Conservation (phyloP, 2,113 vertebrate species). For the Misgurnus anguillicaudatus region DNA sequence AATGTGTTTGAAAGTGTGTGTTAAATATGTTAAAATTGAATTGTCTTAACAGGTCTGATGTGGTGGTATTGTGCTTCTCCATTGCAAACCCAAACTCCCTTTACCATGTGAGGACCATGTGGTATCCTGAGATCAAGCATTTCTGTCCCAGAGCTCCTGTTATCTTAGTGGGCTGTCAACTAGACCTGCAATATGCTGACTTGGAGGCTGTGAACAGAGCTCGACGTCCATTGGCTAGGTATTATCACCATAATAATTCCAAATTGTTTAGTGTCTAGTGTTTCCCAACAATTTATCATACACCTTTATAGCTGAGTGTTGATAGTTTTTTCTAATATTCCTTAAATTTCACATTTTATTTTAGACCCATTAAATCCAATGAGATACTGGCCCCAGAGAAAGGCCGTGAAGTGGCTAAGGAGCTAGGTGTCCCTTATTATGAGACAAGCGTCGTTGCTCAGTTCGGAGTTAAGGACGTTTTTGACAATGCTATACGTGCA, state of each 20-base stretch:
- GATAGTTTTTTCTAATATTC: background rate
- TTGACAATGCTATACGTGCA: constrained; percentile 95
- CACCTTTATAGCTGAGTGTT: too few species aligned
- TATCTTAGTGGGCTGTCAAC: constrained; percentile 97
- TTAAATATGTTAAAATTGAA: too few species aligned
- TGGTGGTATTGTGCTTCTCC: constrained; percentile 98
- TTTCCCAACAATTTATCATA: too few species aligned
- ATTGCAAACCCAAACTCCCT: constrained; percentile 98
- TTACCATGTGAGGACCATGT: constrained; percentile 99
- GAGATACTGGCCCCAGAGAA: constrained; percentile 96
- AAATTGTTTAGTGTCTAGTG: background rate
- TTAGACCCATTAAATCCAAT: constrained; percentile 94
- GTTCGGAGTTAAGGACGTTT: constrained; percentile 97
- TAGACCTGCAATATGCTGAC: constrained; percentile 96
- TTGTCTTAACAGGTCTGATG: constrained; percentile 83
- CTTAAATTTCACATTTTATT: constrained; percentile 47
- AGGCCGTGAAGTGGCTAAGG: constrained; percentile 96
- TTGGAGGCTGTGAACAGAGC: constrained; percentile 96
- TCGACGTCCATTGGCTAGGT: constrained; percentile 93
- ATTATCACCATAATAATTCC: background rate
- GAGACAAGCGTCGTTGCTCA: constrained; percentile 98
- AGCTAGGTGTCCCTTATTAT: constrained; percentile 94
- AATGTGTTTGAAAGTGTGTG: too few species aligned
- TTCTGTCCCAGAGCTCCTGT: constrained; percentile 97
- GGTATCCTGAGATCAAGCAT: constrained; percentile 99